These are phyloP conservation scores for Agonopterix heracliana DNA, from an alignment of 2,888 invertebrate species.

Conservation along the genomic window DNA sequence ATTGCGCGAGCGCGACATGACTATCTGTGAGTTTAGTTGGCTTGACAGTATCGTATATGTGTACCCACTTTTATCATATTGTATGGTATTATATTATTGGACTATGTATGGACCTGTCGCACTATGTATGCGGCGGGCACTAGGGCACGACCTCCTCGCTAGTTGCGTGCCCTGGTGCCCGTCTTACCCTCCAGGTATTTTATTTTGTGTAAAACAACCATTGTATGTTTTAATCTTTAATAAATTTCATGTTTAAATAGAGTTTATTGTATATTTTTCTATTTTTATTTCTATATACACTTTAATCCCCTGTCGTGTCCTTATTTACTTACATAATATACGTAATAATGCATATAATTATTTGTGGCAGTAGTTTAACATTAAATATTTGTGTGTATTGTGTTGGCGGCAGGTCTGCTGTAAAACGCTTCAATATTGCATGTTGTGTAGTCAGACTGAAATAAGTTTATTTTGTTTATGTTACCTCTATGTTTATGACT, in stretches of 20 bases:
- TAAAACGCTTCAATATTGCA: conserved; percentile 65
- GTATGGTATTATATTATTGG: conserved; percentile 72
- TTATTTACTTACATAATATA: conserved; percentile 63
- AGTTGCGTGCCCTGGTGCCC: conserved; percentile 34
- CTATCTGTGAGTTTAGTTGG: conserved; percentile 71
- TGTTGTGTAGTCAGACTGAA: conserved; percentile 60
- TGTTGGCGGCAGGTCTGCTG: conserved; percentile 55
- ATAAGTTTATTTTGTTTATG: conserved; percentile 70
- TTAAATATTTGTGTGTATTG: conserved; percentile 57
- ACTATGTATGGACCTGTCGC: conserved; percentile 72
- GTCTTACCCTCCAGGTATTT: conserved; percentile 67
- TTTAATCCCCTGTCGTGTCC: conserved; percentile 54
- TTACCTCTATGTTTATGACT: conserved; percentile 53
- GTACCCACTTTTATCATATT: conserved; percentile 67
- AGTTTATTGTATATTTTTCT: conserved; percentile 74
- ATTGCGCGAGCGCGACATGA: conserved; percentile 71
- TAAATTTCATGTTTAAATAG: conserved; percentile 76
- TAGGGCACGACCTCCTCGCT: conserved; percentile 33
- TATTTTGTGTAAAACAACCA: conserved; percentile 73
- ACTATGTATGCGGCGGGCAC: conserved; percentile 50
- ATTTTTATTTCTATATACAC: conserved; percentile 66
- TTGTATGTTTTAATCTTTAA: conserved; percentile 75
- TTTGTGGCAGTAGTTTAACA: conserved; percentile 69
- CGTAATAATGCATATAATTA: conserved; percentile 53
- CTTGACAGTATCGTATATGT: conserved; percentile 73